Conservation (phyloP, 1,140 invertebrate species). For the Apis laboriosa region DNA sequence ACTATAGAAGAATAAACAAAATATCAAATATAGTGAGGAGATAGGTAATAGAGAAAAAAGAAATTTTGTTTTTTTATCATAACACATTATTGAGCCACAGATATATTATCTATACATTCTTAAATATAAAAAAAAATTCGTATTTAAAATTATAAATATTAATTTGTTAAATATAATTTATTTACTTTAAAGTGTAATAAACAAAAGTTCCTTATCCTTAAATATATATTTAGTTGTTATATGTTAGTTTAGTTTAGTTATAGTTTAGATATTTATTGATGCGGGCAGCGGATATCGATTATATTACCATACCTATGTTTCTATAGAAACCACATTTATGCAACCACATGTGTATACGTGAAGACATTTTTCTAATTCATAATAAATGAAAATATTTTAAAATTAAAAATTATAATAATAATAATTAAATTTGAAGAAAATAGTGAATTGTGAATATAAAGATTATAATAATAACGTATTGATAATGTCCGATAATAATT, state of each 20-base stretch:
- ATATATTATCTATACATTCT: slow-evolving; percentile 43
- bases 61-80: slow-evolving; percentile 36
- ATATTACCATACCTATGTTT: slow-evolving; percentile 15
- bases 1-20: slow-evolving; percentile 63
- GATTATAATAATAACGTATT: slow-evolving; percentile 16
- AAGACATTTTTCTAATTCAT: background rate
- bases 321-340: slow-evolving; percentile 42
- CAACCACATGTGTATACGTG: background rate
- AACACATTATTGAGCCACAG: slow-evolving; percentile 33
- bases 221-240: background rate
- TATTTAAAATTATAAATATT: slow-evolving; percentile 35
- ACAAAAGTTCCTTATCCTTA: slow-evolving; percentile 22
- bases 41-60: background rate
- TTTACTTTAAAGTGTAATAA: slow-evolving; percentile 43
- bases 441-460: slow-evolving; percentile 2
- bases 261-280: background rate
- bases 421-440: slow-evolving; percentile 1
- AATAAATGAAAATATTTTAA: background rate
- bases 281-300: slow-evolving; percentile 42
- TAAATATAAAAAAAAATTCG: slow-evolving; percentile 28
- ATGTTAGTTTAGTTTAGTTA: no score
- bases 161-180: slow-evolving; percentile 54
- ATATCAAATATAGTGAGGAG: background rate
- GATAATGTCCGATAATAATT: background rate
- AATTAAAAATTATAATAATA: background rate